These are phyloP conservation scores for Perca flavescens DNA, from an alignment of 2,113 vertebrate species.

Conservation along the genomic window DNA sequence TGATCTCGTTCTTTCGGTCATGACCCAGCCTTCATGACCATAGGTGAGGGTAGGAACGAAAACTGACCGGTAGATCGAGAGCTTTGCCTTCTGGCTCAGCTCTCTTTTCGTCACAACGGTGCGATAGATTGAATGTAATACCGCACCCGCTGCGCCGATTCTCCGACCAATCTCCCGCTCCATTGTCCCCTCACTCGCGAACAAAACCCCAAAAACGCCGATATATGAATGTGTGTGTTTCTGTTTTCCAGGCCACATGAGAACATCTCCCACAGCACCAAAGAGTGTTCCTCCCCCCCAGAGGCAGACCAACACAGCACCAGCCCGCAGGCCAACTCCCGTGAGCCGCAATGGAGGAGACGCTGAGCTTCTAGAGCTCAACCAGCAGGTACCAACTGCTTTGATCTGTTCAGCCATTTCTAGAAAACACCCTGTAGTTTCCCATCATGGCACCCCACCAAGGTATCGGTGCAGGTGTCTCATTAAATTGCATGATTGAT, in stretches of 20 bases:
- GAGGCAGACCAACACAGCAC: constrained; percentile 82
- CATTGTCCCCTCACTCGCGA: too few species aligned
- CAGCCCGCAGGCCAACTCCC: constrained; percentile 84
- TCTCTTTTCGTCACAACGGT: too few species aligned
- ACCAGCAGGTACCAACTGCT: constrained; percentile 89
- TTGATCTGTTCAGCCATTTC: background rate
- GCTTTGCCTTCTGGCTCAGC: too few species aligned
- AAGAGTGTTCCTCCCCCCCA: constrained; percentile 87
- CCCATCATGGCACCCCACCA: background rate
- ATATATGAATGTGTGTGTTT: constrained; percentile 24
- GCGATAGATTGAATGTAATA: too few species aligned
- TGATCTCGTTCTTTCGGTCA: too few species aligned
- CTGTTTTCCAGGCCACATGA: constrained; percentile 87
- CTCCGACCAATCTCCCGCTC: too few species aligned
- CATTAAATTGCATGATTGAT: background rate
- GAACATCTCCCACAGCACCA: constrained; percentile 92
- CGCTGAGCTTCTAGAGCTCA: constrained; percentile 89
- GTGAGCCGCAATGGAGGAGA: constrained; percentile 89
- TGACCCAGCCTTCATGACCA: too few species aligned
- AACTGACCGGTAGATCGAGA: too few species aligned
- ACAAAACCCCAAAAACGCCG: too few species aligned
- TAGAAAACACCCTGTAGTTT: background rate
- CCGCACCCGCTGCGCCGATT: too few species aligned
- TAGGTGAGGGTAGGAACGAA: too few species aligned
- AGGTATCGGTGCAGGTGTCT: background rate